Conservation (phyloP, 1,140 invertebrate species). For the Phthorimaea operculella region DNA sequence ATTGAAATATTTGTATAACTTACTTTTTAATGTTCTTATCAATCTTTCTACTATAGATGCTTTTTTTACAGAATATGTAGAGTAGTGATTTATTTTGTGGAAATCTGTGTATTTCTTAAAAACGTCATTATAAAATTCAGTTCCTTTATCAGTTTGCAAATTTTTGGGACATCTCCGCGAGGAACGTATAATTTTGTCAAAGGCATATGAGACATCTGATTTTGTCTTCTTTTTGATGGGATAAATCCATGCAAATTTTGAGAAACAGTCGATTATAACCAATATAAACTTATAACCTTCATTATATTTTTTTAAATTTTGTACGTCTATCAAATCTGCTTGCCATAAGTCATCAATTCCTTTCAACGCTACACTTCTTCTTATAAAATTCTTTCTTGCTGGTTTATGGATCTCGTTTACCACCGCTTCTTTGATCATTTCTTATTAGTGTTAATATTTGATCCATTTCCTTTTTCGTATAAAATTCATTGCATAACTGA, state of each 20-base stretch:
- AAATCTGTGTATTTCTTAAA: constrained; percentile 36
- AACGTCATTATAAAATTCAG: constrained; percentile 50
- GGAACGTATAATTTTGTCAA: constrained; percentile 20
- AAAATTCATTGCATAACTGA: neutral
- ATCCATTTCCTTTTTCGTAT: neutral
- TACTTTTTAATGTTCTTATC: constrained; percentile 56
- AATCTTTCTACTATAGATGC: constrained; percentile 58
- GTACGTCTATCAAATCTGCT: constrained; percentile 48
- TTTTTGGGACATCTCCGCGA: constrained; percentile 37
- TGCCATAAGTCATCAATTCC: constrained; percentile 49
- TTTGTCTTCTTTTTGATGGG: constrained; percentile 61
- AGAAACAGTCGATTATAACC: constrained; percentile 16
- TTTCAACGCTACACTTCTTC: constrained; percentile 33
- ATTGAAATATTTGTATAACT: constrained; percentile 57
- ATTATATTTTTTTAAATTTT: constrained; percentile 37
- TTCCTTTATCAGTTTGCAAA: constrained; percentile 56
- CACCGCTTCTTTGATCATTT: constrained; percentile 19
- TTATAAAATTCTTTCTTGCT: constrained; percentile 38
- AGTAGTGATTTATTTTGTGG: constrained; percentile 54
- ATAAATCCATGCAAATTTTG: constrained; percentile 55
- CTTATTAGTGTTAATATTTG: neutral
- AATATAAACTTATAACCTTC: constrained; percentile 53
- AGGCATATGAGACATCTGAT: constrained; percentile 18
- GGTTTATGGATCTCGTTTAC: constrained; percentile 40
- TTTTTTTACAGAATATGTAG: constrained; percentile 51